Conservation (phyloP, 1,140 invertebrate species). For the Megathymus violae region DNA sequence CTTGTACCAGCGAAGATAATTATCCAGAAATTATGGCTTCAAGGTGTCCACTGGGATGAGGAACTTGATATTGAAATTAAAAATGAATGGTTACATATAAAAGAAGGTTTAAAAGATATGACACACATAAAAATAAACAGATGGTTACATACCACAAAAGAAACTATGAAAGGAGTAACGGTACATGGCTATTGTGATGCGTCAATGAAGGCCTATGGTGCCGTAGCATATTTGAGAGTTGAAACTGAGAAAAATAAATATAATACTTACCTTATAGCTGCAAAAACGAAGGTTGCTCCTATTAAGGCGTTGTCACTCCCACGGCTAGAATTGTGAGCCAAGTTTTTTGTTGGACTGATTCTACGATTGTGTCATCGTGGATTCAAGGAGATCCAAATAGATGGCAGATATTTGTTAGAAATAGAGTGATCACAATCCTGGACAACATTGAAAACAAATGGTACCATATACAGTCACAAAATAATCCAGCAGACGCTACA, state of each 20-base stretch:
- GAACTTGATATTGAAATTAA: conserved; percentile 34
- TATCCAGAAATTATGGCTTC: conserved; percentile 1
- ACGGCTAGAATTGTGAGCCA: conserved; percentile 55
- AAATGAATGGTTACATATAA: conserved; percentile 17
- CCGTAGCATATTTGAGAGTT: conserved; percentile 51
- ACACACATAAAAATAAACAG: conserved; percentile 25
- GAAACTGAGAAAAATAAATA: conserved; percentile 24
- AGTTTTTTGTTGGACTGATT: conserved; percentile 57
- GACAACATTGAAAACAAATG: conserved; percentile 44
- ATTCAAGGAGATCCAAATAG: conserved; percentile 44
- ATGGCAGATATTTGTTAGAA: conserved; percentile 45
- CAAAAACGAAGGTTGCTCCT: conserved; percentile 70
- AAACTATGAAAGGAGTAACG: background rate
- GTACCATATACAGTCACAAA: conserved; percentile 47
- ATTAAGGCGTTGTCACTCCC: conserved; percentile 60
- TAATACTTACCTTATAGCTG: conserved; percentile 46
- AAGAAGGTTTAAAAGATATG: conserved; percentile 26
- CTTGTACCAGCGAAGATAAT: conserved; percentile 24
- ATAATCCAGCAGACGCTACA: conserved; percentile 62
- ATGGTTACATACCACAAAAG: conserved; percentile 35
- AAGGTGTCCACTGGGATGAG: conserved; percentile 24
- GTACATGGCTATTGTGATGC: conserved; percentile 42
- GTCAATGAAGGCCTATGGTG: conserved; percentile 32
- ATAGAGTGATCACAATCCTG: conserved; percentile 60
- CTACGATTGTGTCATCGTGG: conserved; percentile 57